Evolutionary conservation across 2,113 vertebrate genomes (phyloP), one percentile per base, ranked within the genome.

Genomic region (Percina caprodes): DNA sequence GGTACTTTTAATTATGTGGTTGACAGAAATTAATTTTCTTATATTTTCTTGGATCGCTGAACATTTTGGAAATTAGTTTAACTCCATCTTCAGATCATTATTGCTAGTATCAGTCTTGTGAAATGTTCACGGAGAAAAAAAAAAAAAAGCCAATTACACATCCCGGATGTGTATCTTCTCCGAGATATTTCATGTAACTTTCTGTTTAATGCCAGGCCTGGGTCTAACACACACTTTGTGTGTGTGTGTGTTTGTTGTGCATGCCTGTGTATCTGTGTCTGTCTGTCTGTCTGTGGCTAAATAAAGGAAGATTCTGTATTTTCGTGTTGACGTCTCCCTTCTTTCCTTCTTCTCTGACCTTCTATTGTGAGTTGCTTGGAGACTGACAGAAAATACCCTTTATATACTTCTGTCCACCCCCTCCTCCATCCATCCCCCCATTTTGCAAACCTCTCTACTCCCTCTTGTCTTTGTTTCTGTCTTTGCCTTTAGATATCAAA

Each of bases 361-460:
- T 97, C 97, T 96, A 97, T 98, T 98, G 95, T 97, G 97, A 98
- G 96, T 98, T 98, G 97, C 97, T 96, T 97, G 93, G 97, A 97
- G 96, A 99, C 98, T 96, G 95, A 96, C 95, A 89, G 91, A 91
- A 96, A 97, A 95, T 92, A 79, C 91, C 94, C 94, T 96, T 97
- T 96, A 95, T 96, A 80, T 66, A 56, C 56, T 42, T 69, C 62
- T 76, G 62, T 71, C 49, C 5, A 2, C 6, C n/a, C 6, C 69
- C 24, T 35, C 58, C 71, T 66, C 26, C 62, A 33, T 33, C 71
- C 80, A 54, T 67, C 80, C 87, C 70, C 87, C 73, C 74, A 60
- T 73, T 24, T 70, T 63, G 61, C 35, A 11, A 60, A 71, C 70
- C 80, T 30, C 72, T 80, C 67, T 35, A 26, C 69, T 80, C 83